Conservation (phyloP, 2,888 invertebrate genomes). For the Merodon equestris region DNA sequence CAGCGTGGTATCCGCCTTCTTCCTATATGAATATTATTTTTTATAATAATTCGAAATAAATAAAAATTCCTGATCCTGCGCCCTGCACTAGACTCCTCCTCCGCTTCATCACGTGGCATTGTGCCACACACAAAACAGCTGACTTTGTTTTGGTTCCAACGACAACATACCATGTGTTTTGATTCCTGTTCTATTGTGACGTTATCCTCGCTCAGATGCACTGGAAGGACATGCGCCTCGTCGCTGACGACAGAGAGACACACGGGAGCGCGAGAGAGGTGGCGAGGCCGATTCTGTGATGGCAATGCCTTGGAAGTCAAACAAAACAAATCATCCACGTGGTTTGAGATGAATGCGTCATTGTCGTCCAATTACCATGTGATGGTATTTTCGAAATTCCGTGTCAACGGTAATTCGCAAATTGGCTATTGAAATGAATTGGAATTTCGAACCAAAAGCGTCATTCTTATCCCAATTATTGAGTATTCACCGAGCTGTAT, state of each 20-base stretch:
- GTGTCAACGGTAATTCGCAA: no score
- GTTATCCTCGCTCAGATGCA: slow-evolving; percentile 4
- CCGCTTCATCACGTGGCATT: slow-evolving; percentile 61
- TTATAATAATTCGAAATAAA: slow-evolving; percentile 61
- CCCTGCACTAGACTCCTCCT: slow-evolving; percentile 52
- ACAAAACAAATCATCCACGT: slow-evolving; percentile 60
- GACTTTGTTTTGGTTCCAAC: slow-evolving; percentile 67
- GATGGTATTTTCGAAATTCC: slow-evolving; percentile 4
- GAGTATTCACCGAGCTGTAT: neutral
- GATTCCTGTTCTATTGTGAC: slow-evolving; percentile 1
- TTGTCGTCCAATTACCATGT: neutral
- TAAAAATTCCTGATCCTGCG: slow-evolving; percentile 44
- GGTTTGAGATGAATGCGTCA: slow-evolving; percentile 10
- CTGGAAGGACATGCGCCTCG: slow-evolving; percentile 64
- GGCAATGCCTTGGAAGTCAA: slow-evolving; percentile 56
- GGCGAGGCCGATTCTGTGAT: slow-evolving; percentile 21
- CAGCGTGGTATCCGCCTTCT: slow-evolving; percentile 59
- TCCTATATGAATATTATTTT: slow-evolving; percentile 57
- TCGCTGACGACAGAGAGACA: slow-evolving; percentile 16
- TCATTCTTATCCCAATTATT: no score
- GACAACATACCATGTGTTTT: slow-evolving; percentile 58
- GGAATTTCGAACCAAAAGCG: no score
- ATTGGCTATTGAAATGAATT: no score
- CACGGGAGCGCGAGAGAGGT: slow-evolving; percentile 2
- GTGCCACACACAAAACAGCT: slow-evolving; percentile 56